A percentile compares a stretch with the other conserved stretches of the same genome.
Conservation (phyloP, 2,797 vertebrate genomes). For the Hemitrygon akajei region DNA sequence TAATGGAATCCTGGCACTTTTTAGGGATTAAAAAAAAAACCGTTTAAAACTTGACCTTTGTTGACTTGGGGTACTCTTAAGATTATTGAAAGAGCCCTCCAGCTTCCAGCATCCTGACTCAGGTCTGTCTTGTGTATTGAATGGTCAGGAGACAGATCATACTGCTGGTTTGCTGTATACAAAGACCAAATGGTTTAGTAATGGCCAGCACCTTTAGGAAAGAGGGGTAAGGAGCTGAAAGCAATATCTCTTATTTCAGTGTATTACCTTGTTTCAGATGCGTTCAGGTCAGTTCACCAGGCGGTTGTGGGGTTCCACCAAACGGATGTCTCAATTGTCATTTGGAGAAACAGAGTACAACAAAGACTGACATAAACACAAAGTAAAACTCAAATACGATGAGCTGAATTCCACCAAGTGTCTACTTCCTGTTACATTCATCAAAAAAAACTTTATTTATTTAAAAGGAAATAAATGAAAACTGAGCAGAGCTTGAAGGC, state of each 20-base stretch:
- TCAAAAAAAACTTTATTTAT: conserved; percentile 8
- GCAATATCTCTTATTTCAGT: not conserved
- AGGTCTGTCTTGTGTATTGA: not conserved
- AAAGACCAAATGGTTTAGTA: not conserved
- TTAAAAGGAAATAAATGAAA: not conserved
- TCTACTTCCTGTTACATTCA: not conserved
- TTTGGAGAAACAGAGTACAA: conserved; percentile 87
- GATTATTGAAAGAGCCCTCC: not conserved
- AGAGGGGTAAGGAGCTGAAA: not conserved
- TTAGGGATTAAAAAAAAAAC: not conserved
- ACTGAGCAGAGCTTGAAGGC: not conserved
- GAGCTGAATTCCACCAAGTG: not conserved
- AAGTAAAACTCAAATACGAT: not conserved
- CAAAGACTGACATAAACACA: not conserved
- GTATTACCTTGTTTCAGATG: conserved; percentile 57
- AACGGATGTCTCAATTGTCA: conserved; percentile 84
- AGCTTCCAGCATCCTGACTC: not conserved
- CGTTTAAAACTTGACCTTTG: not conserved
- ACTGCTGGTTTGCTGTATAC: not conserved
- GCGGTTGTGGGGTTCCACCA: conserved; percentile 78
- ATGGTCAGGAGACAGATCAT: not conserved
- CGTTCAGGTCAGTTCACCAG: conserved; percentile 75
- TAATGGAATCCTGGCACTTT: not conserved
- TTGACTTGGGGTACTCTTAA: not conserved
- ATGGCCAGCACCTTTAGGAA: not conserved